Percentiles rank a stretch among this genome's conserved stretches.
Conservation (phyloP, 2,797 vertebrate genomes). For the Columba guinea region DNA sequence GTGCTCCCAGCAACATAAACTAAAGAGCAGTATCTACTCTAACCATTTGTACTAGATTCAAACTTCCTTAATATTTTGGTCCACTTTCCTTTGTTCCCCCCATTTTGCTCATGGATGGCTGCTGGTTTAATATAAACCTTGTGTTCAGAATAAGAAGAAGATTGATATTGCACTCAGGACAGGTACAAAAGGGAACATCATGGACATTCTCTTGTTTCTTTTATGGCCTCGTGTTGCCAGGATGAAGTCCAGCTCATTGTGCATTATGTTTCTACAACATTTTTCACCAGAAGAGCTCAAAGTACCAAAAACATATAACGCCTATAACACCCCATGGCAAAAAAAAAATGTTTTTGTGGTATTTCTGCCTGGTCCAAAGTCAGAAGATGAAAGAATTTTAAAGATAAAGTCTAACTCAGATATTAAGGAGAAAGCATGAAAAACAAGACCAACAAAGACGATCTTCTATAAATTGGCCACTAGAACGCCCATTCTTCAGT, state of each 20-base stretch:
- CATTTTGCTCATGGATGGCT: background rate
- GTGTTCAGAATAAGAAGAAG: background rate
- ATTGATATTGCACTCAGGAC: background rate
- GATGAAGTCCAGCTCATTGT: background rate
- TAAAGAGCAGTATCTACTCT: background rate
- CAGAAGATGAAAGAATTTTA: background rate
- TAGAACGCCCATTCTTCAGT: background rate
- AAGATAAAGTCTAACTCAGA: background rate
- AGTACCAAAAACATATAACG: background rate
- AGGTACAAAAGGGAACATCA: background rate
- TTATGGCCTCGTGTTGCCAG: background rate
- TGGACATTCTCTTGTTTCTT: background rate
- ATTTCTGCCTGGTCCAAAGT: background rate
- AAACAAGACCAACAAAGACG: background rate
- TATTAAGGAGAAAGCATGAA: background rate
- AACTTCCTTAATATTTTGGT: background rate
- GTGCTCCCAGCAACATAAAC: background rate
- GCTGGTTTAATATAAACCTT: background rate
- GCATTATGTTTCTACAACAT: background rate
- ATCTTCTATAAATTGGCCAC: background rate
- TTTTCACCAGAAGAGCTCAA: background rate
- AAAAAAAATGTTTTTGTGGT: background rate
- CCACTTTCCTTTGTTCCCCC: background rate
- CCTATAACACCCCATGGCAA: fast-evolving
- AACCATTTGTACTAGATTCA: background rate